Evolutionary conservation across 2,797 vertebrate genomes (phyloP).

Genomic region (Coluber constrictor): DNA sequence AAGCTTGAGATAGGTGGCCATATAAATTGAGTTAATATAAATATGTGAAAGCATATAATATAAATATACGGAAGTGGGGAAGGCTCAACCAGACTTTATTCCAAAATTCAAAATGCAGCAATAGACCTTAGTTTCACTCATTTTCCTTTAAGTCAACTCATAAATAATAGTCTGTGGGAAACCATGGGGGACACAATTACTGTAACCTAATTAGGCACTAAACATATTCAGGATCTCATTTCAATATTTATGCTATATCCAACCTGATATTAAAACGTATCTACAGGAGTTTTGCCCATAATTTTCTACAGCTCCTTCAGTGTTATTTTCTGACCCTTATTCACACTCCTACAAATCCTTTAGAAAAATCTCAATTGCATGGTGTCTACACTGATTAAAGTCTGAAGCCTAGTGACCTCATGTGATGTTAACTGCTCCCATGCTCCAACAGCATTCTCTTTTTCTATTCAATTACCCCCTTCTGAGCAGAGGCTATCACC

Average conservation of each 20-base stretch:
- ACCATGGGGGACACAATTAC: neutral
- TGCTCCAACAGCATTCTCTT: conserved; percentile 77
- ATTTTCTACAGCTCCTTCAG: conserved; percentile 59
- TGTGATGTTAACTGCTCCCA: conserved; percentile 79
- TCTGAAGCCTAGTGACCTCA: conserved; percentile 78
- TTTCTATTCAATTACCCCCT: conserved; percentile 95
- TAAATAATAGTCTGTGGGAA: neutral
- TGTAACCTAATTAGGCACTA: neutral
- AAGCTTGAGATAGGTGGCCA: neutral
- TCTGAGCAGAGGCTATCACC: conserved; percentile 68
- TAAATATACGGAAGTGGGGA: neutral
- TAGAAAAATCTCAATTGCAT: conserved; percentile 73
- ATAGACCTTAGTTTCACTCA: neutral
- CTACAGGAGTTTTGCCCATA: conserved; percentile 45
- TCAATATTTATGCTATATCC: neutral
- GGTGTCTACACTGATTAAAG: conserved; percentile 81
- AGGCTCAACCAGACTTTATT: neutral
- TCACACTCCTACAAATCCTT: conserved; percentile 71
- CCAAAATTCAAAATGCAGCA: neutral
- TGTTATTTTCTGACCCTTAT: conserved; percentile 72
- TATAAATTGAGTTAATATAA: neutral
- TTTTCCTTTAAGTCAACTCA: neutral
- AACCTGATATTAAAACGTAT: neutral
- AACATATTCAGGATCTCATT: neutral
- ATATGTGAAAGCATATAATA: neutral